These are phyloP conservation scores for Rafetus swinhoei DNA, from an alignment of 2,113 vertebrate genomes.

Conservation along the genomic window DNA sequence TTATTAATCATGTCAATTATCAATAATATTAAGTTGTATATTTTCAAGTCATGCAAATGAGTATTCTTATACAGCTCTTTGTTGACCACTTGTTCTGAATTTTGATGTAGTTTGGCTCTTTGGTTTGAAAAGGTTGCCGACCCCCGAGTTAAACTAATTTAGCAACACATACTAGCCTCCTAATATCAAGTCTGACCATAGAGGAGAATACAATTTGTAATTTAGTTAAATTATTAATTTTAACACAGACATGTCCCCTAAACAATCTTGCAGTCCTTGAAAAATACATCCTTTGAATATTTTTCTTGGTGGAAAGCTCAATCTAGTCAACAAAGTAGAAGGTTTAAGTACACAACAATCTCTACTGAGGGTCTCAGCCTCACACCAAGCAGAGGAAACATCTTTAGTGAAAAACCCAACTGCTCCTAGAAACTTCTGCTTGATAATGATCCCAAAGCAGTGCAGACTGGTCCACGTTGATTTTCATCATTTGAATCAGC, in stretches of 20 bases:
- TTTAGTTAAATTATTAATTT: slow-evolving; percentile 80
- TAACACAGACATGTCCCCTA: slow-evolving; percentile 69
- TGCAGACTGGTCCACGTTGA: no score
- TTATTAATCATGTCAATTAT: no score
- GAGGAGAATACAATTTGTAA: slow-evolving; percentile 76
- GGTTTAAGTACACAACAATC: slow-evolving; percentile 56
- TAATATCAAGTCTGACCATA: slow-evolving; percentile 63
- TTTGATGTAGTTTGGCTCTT: no score
- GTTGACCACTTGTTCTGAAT: no score
- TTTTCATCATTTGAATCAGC: no score
- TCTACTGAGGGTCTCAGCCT: slow-evolving; percentile 48
- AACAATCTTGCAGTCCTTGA: slow-evolving; percentile 73
- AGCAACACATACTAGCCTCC: slow-evolving; percentile 60
- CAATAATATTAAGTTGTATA: no score
- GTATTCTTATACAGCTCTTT: no score
- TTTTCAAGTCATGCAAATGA: no score
- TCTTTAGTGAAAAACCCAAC: slow-evolving; percentile 42
- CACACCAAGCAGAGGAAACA: slow-evolving; percentile 58
- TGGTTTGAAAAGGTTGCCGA: no score
- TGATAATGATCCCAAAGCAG: no score
- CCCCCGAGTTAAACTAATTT: slow-evolving; percentile 65
- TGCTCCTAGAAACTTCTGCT: not conserved
- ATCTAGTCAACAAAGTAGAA: slow-evolving; percentile 32
- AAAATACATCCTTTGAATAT: slow-evolving; percentile 71
- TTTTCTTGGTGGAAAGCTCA: no score